A percentile compares a stretch with the other conserved stretches of the same genome.
These are phyloP conservation scores for Diabrotica virgifera DNA, from an alignment of 1,140 invertebrate genomes.

Conservation along the genomic window DNA sequence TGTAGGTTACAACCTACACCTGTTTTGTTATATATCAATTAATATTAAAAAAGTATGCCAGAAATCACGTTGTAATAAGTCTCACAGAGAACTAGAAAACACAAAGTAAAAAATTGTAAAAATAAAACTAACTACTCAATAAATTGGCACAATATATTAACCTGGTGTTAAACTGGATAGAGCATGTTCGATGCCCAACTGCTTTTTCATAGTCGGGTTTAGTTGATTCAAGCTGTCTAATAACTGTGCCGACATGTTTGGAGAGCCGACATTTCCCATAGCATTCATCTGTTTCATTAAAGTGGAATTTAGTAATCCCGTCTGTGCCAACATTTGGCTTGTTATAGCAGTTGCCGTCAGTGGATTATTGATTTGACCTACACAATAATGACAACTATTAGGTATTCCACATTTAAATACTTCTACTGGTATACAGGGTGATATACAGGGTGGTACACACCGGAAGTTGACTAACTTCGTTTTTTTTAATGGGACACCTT, in stretches of 20 bases:
- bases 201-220: slow-evolving; percentile 13
- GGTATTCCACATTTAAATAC: not conserved
- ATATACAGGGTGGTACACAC: too few species aligned
- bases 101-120: too few species aligned
- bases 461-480: too few species aligned
- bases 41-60: too few species aligned
- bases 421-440: too few species aligned
- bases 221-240: slow-evolving; percentile 12
- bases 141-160: not conserved
- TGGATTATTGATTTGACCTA: slow-evolving; percentile 30
- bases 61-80: too few species aligned
- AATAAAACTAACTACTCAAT: too few species aligned
- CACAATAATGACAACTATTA: not conserved
- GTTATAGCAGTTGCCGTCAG: slow-evolving; percentile 25
- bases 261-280: not conserved
- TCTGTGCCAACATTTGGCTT: slow-evolving; percentile 28
- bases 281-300: slow-evolving; percentile 24
- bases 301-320: slow-evolving; percentile 20
- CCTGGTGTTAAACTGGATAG: slow-evolving; percentile 10
- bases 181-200: slow-evolving; percentile 8
- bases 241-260: not conserved
- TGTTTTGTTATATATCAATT: too few species aligned
- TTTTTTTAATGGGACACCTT: too few species aligned
- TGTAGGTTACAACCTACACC: too few species aligned
- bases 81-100: too few species aligned